Evolutionary conservation across 2,797 vertebrate species (phyloP).

Genomic region (Spheniscus humboldti): DNA sequence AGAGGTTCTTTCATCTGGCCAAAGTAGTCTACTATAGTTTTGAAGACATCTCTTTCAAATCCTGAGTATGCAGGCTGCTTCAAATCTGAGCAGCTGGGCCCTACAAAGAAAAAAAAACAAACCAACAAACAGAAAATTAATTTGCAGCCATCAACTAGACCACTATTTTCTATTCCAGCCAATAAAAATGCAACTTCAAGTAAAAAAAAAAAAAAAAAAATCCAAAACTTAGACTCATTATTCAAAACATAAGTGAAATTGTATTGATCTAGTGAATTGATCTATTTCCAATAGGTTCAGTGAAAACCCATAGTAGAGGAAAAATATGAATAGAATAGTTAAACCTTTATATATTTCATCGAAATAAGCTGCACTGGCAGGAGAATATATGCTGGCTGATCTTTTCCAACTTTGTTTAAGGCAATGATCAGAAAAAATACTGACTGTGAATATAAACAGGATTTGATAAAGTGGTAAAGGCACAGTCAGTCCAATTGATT

Average conservation of each 20-base stretch:
- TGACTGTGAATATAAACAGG: not conserved
- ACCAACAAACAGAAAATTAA: not conserved
- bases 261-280: not conserved
- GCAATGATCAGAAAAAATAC: not conserved
- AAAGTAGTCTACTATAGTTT: slow-evolving; percentile 90
- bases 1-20: slow-evolving; percentile 88
- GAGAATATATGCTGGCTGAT: not conserved
- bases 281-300: not conserved
- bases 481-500: not conserved
- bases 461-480: not conserved
- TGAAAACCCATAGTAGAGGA: not conserved
- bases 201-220: not conserved
- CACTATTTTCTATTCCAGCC: not conserved
- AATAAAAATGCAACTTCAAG: not conserved
- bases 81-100: slow-evolving; percentile 81
- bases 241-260: not conserved
- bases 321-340: not conserved
- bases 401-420: not conserved
- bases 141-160: not conserved
- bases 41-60: slow-evolving; percentile 93
- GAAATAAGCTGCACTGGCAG: not conserved
- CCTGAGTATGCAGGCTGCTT: slow-evolving; percentile 88
- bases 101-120: slow-evolving; percentile 29
- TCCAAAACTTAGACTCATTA: not conserved
- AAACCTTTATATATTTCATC: not conserved